phyloP scores from a whole-genome alignment of 1,140 invertebrate genomes.

The Dinoponera quadriceps region DNA sequence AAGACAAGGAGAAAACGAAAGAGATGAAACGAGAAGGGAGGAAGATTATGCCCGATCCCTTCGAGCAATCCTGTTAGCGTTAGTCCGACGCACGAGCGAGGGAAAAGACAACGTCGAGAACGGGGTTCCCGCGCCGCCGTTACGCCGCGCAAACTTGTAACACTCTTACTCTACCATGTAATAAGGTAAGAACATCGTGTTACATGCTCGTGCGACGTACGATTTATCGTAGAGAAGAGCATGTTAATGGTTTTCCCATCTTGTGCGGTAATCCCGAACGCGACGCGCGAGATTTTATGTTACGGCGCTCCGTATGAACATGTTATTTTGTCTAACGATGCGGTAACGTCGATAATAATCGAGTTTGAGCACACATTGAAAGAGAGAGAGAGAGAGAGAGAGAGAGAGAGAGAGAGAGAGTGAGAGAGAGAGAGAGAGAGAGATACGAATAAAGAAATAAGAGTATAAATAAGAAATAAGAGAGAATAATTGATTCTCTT shows the following conservation, averaged over 20 bases:
- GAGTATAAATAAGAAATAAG: too few species aligned
- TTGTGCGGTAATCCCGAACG: not conserved
- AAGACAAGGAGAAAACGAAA: constrained; percentile 63
- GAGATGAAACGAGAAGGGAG: constrained; percentile 54
- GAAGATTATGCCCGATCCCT: constrained; percentile 75
- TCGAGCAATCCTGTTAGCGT: constrained; percentile 78
- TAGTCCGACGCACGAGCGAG: constrained; percentile 65
- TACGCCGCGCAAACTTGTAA: constrained; percentile 32
- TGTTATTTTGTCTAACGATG: not conserved
- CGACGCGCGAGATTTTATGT: not conserved
- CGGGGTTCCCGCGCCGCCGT: constrained; percentile 54
- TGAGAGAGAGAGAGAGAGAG: too few species aligned
- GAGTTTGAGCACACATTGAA: not conserved
- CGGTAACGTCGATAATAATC: not conserved
- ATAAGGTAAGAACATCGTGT: constrained; percentile 71
- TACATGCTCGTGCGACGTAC: constrained; percentile 55
- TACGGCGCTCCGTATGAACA: not conserved
- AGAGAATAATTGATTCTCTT: not conserved
- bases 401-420: too few species aligned
- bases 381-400: too few species aligned
- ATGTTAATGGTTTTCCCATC: constrained; percentile 29
- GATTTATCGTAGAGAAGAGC: constrained; percentile 37
- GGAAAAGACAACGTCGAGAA: constrained; percentile 65
- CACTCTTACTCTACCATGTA: constrained; percentile 62
- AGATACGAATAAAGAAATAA: not conserved